A percentile compares a stretch with the other conserved stretches of the same genome.
Evolutionary conservation across 23 tunicate species (phyloP).

Genomic region (Phallusia fumigata): DNA sequence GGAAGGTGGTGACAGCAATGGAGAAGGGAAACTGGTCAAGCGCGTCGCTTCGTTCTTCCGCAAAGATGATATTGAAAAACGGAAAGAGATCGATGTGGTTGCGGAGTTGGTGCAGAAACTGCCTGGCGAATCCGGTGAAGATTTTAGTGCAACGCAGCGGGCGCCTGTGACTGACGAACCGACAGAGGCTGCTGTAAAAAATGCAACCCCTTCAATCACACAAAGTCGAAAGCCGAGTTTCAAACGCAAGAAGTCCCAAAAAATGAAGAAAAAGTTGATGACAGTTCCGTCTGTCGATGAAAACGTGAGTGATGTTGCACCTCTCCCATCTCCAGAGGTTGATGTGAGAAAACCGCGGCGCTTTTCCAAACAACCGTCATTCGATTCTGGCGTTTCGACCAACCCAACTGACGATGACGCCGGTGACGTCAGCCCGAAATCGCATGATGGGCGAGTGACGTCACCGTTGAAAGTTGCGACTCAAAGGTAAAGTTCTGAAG

Average conservation of each 20-base stretch:
- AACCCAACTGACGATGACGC: constrained; percentile 14
- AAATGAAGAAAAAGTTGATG: background rate
- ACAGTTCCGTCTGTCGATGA: background rate
- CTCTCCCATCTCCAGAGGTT: background rate
- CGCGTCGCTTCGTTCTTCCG: constrained; percentile 10
- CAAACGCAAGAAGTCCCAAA: background rate
- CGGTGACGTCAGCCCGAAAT: constrained; percentile 10
- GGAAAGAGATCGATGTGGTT: background rate
- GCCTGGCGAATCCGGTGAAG: background rate
- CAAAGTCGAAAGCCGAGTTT: background rate
- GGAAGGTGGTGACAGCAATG: background rate
- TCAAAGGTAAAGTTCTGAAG: background rate
- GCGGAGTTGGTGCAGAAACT: constrained; percentile 14
- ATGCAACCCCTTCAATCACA: background rate
- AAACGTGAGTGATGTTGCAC: background rate
- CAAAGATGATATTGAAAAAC: background rate
- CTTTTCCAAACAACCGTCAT: background rate
- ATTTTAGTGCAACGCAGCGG: background rate
- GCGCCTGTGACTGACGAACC: background rate
- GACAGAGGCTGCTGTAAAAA: background rate
- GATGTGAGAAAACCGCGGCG: background rate
- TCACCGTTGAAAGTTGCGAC: background rate
- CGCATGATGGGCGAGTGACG: background rate
- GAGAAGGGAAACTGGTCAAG: background rate
- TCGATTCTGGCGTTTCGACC: constrained; percentile 21